Conservation (phyloP, 2,888 invertebrate species). For the Himalopsyche tibetana region DNA sequence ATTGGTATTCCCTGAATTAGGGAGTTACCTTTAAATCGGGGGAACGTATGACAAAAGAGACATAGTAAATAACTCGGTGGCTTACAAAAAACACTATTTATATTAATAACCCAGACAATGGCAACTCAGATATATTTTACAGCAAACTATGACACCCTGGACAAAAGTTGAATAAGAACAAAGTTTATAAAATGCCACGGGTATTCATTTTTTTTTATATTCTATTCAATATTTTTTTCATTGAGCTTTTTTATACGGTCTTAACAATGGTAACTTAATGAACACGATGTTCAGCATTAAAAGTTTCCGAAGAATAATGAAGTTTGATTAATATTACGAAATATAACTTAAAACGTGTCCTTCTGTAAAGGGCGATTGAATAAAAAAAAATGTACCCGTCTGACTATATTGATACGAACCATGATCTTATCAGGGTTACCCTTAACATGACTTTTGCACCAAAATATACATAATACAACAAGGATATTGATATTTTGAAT, state of each 20-base stretch:
- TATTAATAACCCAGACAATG: slow-evolving; percentile 59
- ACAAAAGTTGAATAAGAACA: slow-evolving; percentile 56
- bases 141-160: slow-evolving; percentile 55
- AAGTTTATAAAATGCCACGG: slow-evolving; percentile 47
- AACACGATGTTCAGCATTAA: slow-evolving; percentile 49
- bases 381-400: too few species aligned
- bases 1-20: slow-evolving; percentile 9
- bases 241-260: slow-evolving; percentile 40
- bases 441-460: too few species aligned
- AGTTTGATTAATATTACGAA: slow-evolving; percentile 3
- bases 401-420: too few species aligned
- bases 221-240: slow-evolving; percentile 53
- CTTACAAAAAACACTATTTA: slow-evolving; percentile 65
- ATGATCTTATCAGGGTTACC: too few species aligned
- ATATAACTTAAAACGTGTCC: neutral
- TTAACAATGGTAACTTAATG: slow-evolving; percentile 61
- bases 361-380: neutral
- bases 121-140: slow-evolving; percentile 61
- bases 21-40: slow-evolving; percentile 39
- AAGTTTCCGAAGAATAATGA: slow-evolving; percentile 11
- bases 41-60: slow-evolving; percentile 61
- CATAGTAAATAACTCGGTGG: slow-evolving; percentile 64
- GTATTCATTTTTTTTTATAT: slow-evolving; percentile 41
- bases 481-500: too few species aligned
- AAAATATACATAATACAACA: too few species aligned